Conservation (phyloP, 2,113 vertebrate species). For the Perognathus longimembris region DNA sequence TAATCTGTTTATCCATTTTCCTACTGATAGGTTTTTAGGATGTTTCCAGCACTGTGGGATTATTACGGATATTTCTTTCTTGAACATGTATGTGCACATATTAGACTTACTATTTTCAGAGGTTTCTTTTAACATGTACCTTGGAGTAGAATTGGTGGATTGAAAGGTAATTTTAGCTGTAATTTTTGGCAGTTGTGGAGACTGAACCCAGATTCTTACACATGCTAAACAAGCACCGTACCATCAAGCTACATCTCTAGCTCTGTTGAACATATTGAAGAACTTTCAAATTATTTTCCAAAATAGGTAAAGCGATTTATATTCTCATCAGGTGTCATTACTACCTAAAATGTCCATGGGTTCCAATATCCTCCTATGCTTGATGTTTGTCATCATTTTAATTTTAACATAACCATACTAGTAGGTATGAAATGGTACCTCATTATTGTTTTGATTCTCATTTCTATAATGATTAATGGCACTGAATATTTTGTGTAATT, state of each 20-base stretch:
- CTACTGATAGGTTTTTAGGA: not conserved
- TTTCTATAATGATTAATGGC: slow-evolving; percentile 2
- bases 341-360: not conserved
- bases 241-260: not conserved
- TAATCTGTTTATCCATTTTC: not conserved
- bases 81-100: not conserved
- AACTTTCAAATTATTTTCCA: slow-evolving; percentile 4
- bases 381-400: not conserved
- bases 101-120: not conserved
- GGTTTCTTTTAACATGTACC: not conserved
- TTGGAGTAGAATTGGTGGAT: not conserved
- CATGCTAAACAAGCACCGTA: not conserved
- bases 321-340: not conserved
- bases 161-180: not conserved
- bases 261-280: not conserved
- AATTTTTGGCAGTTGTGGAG: not conserved
- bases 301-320: not conserved
- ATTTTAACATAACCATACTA: not conserved
- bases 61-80: not conserved
- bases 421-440: not conserved
- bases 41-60: not conserved
- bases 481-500: not conserved
- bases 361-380: not conserved
- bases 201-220: not conserved
- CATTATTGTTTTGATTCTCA: slow-evolving; percentile 6